phyloP scores from a whole-genome alignment of 2,797 vertebrate genomes.

The Taeniopygia guttata region DNA sequence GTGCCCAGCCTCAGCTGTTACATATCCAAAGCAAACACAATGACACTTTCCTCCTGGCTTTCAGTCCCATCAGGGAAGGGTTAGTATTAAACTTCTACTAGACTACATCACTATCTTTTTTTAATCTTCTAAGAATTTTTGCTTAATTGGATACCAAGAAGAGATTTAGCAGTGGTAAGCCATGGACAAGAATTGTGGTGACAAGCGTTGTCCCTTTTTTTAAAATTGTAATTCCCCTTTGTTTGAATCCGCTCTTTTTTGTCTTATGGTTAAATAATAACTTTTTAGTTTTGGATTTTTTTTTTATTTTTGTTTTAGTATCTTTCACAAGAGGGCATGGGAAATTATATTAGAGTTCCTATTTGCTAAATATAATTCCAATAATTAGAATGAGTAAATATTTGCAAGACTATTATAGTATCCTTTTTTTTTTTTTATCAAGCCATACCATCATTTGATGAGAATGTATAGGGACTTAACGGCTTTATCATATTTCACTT shows the following conservation, averaged over 20 bases:
- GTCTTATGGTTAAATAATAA: not conserved
- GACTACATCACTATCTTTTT: not conserved
- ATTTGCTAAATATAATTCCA: not conserved
- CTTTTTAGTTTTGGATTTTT: not conserved
- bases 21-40: not conserved
- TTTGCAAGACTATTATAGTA: not conserved
- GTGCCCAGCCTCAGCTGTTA: not conserved
- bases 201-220: not conserved
- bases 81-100: not conserved
- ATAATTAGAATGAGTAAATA: not conserved
- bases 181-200: not conserved
- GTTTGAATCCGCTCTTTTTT: not conserved
- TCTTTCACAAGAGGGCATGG: not conserved
- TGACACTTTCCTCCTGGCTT: not conserved
- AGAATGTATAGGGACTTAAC: not conserved
- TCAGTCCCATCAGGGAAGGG: not conserved
- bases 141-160: not conserved
- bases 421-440: not conserved
- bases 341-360: not conserved
- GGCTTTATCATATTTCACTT: not conserved
- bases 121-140: not conserved
- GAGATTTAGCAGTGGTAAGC: not conserved
- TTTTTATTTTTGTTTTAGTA: not conserved
- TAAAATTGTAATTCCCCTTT: rapidly evolving
- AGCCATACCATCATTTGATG: not conserved